Percentiles rank a stretch among this genome's conserved stretches.
Evolutionary conservation across 2,113 vertebrate species (phyloP).

Genomic region (Sinocyclocheilus maitianheensis): DNA sequence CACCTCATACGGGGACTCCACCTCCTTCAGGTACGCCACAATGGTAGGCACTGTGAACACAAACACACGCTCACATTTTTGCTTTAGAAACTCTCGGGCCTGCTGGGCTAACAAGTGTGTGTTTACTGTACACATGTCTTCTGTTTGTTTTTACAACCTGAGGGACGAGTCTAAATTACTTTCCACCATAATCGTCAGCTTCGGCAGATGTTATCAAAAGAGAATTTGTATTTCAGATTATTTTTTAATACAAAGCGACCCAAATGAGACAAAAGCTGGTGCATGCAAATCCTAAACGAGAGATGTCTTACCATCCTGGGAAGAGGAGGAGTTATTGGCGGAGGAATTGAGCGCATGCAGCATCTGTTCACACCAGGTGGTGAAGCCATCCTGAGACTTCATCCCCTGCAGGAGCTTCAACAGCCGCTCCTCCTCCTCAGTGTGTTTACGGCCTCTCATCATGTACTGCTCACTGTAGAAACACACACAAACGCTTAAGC

Average conservation of each 20-base stretch:
- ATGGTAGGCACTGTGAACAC: slow-evolving; percentile 80
- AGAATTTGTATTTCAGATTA: not conserved
- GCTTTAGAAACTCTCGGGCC: not conserved
- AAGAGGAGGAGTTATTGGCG: slow-evolving; percentile 79
- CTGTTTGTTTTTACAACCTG: not conserved
- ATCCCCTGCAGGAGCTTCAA: slow-evolving; percentile 89
- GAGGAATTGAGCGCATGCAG: slow-evolving; percentile 87
- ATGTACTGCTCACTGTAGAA: slow-evolving; percentile 75
- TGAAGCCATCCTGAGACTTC: slow-evolving; percentile 90
- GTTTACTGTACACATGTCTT: not conserved
- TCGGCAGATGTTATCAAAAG: not conserved
- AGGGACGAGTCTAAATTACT: not conserved
- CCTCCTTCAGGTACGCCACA: slow-evolving; percentile 89
- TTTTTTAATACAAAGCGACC: not conserved
- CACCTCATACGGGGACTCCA: slow-evolving; percentile 90
- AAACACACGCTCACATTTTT: not conserved
- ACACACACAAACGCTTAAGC: not conserved
- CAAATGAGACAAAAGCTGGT: not conserved
- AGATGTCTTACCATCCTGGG: slow-evolving; percentile 68
- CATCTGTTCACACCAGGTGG: slow-evolving; percentile 94
- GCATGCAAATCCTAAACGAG: not conserved
- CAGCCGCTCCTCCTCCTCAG: slow-evolving; percentile 89
- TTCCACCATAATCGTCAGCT: not conserved
- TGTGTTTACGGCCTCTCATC: slow-evolving; percentile 82
- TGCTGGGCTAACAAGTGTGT: not conserved